Base-by-base conservation (phyloP, 37 sponge, comb jelly and placozoan species). In the Hormiphora californensis region DNA sequence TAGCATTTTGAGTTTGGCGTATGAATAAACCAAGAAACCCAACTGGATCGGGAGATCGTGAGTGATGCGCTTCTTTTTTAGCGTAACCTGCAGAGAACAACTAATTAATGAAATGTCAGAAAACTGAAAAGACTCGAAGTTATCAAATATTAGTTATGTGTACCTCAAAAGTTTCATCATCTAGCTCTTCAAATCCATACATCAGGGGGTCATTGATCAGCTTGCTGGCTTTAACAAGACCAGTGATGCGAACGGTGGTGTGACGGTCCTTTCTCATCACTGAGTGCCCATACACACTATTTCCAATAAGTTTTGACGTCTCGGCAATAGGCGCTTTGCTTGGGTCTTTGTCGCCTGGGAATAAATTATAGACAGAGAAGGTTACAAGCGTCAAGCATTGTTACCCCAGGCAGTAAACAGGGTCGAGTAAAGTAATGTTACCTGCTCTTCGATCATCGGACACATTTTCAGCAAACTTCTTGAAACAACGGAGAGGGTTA, bases 371-470 rank as follows among this genome's bases (percentile, higher is more conserved):
- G n/a, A n/a, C n/a, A n/a, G n/a, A n/a, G n/a, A n/a, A n/a, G n/a
- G n/a, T n/a, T n/a, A n/a, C n/a, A 17, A 12, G 11, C 51, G 51
- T 17, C 8, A 46, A 17, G 51, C 11, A 46, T 17, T 46, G 11
- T 46, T 46, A n/a, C n/a, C n/a, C n/a, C n/a, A n/a, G n/a, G n/a
- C n/a, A n/a, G n/a, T n/a, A n/a, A n/a, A n/a, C n/a, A n/a, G n/a
- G n/a, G n/a, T n/a, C n/a, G n/a, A n/a, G n/a, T n/a, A n/a, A n/a
- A 17, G 7, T 57, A 9, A n/a, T 57, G 4, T 5, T 57, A 57
- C 61, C 61, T 65, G 67, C 67, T 32, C 67, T 65, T 28, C 67
- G 33, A 31, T 65, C 67, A 31, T 65, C 37, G 1, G 67, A 65
- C 7, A 65, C 67, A 0, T 32, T 35, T 35, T 65, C 17, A 19